Evolutionary conservation across 2,797 vertebrate species (phyloP), one percentile per base, ranked within the genome.

Genomic region (Austrolebias charrua): DNA sequence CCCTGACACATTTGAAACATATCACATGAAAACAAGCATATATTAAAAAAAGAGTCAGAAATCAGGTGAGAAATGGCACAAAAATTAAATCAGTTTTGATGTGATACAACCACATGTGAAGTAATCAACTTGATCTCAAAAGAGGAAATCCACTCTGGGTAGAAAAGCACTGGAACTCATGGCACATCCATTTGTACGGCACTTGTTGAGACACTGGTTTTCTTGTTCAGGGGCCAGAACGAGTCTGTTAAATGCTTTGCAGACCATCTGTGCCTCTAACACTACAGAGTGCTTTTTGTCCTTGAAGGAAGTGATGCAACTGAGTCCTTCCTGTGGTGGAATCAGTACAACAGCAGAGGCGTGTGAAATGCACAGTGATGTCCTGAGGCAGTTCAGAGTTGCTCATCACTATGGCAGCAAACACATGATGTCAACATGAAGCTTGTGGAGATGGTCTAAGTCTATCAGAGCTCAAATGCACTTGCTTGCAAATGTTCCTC

Each of bases 251-350:
- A 70, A 74, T 58, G 60, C 75, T 50, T 71, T 6, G 52, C 45
- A 44, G 75, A 71, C 82, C 65, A 74, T 82, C 80, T 82, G 71
- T 38, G 4, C 40, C 16, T 47, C 55, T 20, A 15, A 59, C 20
- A 65, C 69, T 60, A 90, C 84, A 91, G 81, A 79, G 73, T 48
- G 46, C 50, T 84, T 82, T 83, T 84, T 91, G 86, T 90, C 78
- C 73, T 35, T 13, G 54, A 10, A 79, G 89, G 88, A 89, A 88
- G 79, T 89, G 84, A 89, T 74, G 85, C 67, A 82, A 87, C 2
- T 58, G 67, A 67, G 53, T 51, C 54, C 52, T 80, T 78, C 70
- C 59, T 52, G 42, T 38, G 60, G 62, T 35, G 31, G 50, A 12
- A 67, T 63, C 54, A 35, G 45, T 54, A 40, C 81, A 79, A 78